Evolutionary conservation across 2,888 invertebrate genomes (phyloP), one percentile per base, ranked within the genome.

Genomic region (Hypolimnas misippus): DNA sequence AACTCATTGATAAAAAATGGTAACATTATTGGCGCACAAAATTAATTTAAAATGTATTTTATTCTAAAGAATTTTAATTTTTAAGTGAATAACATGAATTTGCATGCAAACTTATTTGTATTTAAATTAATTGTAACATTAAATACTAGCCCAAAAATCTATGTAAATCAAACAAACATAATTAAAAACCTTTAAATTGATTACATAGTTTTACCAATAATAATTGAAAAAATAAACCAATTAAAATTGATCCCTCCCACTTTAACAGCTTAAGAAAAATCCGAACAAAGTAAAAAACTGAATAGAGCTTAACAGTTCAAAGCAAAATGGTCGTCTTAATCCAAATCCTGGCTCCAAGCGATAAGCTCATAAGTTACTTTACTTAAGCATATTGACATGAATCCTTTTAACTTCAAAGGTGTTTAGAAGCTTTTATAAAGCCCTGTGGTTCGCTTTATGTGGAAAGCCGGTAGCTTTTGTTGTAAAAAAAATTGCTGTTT

Each of bases 331-430:
- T 44, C 49, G 59, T 42, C 25, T 65, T 71, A 65, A 71, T 69
- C 67, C 58, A 58, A 59, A 61, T 64, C 25, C 65, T 64, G 65
- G 51, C 64, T 65, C 40, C 62, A 35, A 54, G 65, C 68, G 67
- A 71, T 70, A 72, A 70, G 69, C 59, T 58, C 61, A 50, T 70
- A 70, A 70, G 68, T 70, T 70, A 68, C 68, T 70, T 65, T 66
- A 66, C 58, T 63, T 70, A 66, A 68, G 70, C 52, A 66, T 58
- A 55, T 65, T 63, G 63, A 62, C 65, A 46, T 38, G 52, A 52
- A 49, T 16, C 35, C 35, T 29, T 25, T 44, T 59, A 54, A 58
- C 63, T 63, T 63, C 63, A 58, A 58, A 58, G 50, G 54, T 50
- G 51, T 57, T 57, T 33, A 50, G 54, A 40, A 57, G 42, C 16